Conservation (phyloP, 2,113 vertebrate species). For the Daubentonia madagascariensis region DNA sequence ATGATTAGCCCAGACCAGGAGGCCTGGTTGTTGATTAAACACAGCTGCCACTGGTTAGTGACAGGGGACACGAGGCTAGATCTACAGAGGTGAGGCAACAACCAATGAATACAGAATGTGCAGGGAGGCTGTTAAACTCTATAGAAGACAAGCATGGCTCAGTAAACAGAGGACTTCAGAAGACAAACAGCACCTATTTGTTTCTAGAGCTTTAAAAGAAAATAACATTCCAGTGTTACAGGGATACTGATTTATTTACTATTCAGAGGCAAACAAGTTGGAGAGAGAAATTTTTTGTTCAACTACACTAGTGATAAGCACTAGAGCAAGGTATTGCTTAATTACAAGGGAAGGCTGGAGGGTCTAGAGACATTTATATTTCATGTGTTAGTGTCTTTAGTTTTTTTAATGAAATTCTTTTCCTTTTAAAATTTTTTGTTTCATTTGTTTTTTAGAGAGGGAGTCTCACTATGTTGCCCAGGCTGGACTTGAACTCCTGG, state of each 20-base stretch:
- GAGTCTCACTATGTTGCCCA: no score
- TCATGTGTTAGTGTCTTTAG: background rate
- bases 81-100: background rate
- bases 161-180: background rate
- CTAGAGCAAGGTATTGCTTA: background rate
- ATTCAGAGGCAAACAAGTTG: constrained; percentile 38
- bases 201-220: constrained; percentile 45
- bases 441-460: no score
- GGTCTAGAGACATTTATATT: background rate
- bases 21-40: constrained; percentile 64
- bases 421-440: no score
- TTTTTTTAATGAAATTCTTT: constrained; percentile 6
- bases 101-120: background rate
- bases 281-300: constrained; percentile 22
- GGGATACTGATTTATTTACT: constrained; percentile 38
- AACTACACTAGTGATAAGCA: background rate
- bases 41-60: background rate
- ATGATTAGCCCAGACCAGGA: constrained; percentile 54
- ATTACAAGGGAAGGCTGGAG: background rate
- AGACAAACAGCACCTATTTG: constrained; percentile 43
- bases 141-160: background rate
- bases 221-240: constrained; percentile 42
- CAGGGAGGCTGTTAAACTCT: background rate
- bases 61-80: background rate
- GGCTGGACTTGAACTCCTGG: no score